Evolutionary conservation across 2,113 vertebrate species (phyloP).

Genomic region (Microcebus jonahi): DNA sequence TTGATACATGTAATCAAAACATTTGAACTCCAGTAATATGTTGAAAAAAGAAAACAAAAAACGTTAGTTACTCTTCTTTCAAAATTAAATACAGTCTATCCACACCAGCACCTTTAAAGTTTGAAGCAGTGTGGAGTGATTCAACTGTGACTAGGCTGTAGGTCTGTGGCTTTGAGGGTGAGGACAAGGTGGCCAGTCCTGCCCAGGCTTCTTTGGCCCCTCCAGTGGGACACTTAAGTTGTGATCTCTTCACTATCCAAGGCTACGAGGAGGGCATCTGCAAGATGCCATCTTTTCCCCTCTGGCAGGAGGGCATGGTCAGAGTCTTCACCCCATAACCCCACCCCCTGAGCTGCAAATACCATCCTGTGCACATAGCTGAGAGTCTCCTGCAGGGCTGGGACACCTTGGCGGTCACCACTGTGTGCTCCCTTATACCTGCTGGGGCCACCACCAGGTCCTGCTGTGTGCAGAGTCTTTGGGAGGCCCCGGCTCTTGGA

Average conservation of each 20-base stretch:
- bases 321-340: not conserved
- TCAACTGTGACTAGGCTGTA: not conserved
- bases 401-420: too few species aligned
- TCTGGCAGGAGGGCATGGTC: not conserved
- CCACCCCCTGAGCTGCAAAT: rapidly evolving
- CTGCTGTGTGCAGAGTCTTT: not conserved
- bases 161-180: not conserved
- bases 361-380: too few species aligned
- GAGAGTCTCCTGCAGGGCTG: not conserved
- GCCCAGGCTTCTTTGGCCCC: too few species aligned
- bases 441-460: too few species aligned
- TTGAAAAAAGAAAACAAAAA: too few species aligned
- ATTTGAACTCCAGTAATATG: too few species aligned
- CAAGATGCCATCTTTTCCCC: not conserved
- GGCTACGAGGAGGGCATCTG: not conserved
- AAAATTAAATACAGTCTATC: not conserved
- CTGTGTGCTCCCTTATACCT: not conserved
- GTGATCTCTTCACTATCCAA: not conserved
- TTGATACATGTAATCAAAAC: too few species aligned
- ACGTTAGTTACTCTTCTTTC: not conserved
- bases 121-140: not conserved
- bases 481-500: not conserved
- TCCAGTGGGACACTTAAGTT: not conserved
- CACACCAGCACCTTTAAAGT: not conserved
- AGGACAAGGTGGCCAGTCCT: not conserved